Evolutionary conservation across 2,113 vertebrate genomes (phyloP).

Genomic region (Pipra filicauda): DNA sequence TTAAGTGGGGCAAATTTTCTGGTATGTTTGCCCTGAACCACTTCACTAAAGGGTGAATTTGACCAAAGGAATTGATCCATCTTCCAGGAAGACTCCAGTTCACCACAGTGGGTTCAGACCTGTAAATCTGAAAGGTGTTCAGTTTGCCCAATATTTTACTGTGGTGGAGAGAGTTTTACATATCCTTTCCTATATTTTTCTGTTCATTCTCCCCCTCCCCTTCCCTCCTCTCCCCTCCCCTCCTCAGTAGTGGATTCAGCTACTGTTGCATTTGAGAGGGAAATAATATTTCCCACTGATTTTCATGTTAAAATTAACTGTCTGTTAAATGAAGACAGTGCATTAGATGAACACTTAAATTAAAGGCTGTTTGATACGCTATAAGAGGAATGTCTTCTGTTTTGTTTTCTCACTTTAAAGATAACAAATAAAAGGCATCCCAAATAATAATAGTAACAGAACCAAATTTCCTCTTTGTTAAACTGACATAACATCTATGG

Average conservation of each 20-base stretch:
- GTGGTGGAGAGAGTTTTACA: background rate
- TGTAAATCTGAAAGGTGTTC: background rate
- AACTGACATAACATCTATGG: background rate
- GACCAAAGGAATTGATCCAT: background rate
- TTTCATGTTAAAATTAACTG: background rate
- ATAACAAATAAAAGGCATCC: background rate
- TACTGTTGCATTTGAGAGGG: background rate
- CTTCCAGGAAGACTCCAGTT: background rate
- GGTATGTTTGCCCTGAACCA: background rate
- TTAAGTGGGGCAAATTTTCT: background rate
- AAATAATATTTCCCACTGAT: background rate
- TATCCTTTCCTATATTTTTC: background rate
- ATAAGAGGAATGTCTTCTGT: background rate
- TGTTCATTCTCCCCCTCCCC: background rate
- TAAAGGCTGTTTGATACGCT: background rate
- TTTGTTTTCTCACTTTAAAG: background rate
- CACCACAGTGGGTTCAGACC: background rate
- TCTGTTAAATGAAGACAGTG: background rate
- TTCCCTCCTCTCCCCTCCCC: background rate
- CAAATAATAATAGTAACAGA: background rate
- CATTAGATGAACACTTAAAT: background rate
- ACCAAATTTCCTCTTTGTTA: constrained; percentile 2
- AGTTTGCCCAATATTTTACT: background rate
- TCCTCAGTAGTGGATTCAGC: background rate
- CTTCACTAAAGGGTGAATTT: background rate